Base-by-base conservation (phyloP, 2,113 vertebrate genomes). In the Macquaria ambigua region DNA sequence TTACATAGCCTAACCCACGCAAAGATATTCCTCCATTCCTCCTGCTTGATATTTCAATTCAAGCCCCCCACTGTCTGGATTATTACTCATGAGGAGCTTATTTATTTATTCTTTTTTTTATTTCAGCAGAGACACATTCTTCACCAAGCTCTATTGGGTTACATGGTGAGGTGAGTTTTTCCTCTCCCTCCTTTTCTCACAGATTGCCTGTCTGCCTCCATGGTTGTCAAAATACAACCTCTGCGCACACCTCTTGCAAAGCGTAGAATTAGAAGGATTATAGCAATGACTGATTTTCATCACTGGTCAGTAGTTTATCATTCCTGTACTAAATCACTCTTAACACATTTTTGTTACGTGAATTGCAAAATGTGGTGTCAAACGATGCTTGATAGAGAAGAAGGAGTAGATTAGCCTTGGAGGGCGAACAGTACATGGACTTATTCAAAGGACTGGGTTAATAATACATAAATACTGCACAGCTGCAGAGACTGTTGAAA, bases 251-350 rank as follows among this genome's bases (percentile, higher is more conserved):
- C 74, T 83, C 55, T 79, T 76, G 64, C 88, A 87, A 84, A 78
- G 79, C 74, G 46, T 58, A 79, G 81, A 88, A 93, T 93, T 93
- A 93, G 87, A 80, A 58, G 91, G 87, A 93, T 93, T 93, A 93
- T 76, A 77, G 85, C 80, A 39, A 80, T 92, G 93, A 93, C 91
- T 91, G 90, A 92, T 95, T 91, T 91, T 86, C 81, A 94, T 94
- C 92, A 90, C 63, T 71, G 89, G 89, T 90, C 93, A 91, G 89
- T 84, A 88, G 90, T 95, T 93, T 92, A 94, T 95, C 91, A 94
- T 93, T 78, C 61, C 87, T 70, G 53, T 21, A 59, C 82, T 81
- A 93, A 94, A 93, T 92, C 87, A 81, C 56, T 85, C 87, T 93
- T 92, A 93, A 95, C 91, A 66, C 92, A 90, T 87, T 95, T 94